phyloP scores from a whole-genome alignment of 2,888 invertebrate genomes.

The Cephonodes hylas region DNA sequence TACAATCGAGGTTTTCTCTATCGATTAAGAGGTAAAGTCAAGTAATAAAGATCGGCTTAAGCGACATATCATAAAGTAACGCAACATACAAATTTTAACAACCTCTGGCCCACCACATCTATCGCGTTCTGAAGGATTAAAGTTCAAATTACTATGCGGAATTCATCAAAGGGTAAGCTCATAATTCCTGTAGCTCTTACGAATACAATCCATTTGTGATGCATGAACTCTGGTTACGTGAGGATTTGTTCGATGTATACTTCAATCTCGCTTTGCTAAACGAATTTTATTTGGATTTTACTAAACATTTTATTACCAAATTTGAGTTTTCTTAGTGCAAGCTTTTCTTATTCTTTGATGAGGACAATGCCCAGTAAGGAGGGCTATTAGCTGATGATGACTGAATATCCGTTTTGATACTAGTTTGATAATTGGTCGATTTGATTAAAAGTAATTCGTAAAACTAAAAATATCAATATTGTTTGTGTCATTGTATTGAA shows the following conservation, averaged over 20 bases:
- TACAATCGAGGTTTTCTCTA: no score
- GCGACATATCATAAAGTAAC: neutral
- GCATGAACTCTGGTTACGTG: neutral
- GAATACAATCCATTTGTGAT: neutral
- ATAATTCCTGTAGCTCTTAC: neutral
- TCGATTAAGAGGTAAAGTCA: no score
- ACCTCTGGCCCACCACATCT: neutral
- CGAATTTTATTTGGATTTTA: neutral
- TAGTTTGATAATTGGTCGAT: no score
- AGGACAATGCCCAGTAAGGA: no score
- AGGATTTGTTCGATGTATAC: neutral
- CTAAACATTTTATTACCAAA: neutral
- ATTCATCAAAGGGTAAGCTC: neutral
- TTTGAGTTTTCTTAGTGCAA: no score
- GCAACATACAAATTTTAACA: neutral
- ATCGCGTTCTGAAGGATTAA: neutral
- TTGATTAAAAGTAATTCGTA: no score
- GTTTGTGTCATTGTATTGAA: no score
- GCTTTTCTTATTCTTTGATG: no score
- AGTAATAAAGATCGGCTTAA: no score
- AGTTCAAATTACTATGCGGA: neutral
- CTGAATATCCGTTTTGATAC: no score
- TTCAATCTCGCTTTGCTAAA: neutral
- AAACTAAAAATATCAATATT: no score
- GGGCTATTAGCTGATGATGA: no score